Base-by-base conservation (phyloP, 2,113 vertebrate species). In the Rostratula benghalensis region DNA sequence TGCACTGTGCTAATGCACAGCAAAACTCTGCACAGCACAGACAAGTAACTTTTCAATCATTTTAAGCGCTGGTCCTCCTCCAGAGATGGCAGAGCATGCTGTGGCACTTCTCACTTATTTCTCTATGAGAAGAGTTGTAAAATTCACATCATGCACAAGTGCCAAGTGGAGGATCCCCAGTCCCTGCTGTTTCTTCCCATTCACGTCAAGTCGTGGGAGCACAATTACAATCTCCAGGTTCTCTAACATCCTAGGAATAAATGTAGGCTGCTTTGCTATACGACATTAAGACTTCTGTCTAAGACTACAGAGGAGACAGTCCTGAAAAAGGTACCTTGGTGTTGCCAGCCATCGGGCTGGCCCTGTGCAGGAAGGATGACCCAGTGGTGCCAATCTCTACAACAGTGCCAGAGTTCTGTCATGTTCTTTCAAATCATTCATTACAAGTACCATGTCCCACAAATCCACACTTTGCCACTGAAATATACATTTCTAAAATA, bases 341-440 rank as follows among this genome's bases (percentile, higher is more conserved):
- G 65, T n/a, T 11, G 5, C 7, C 30, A 57, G 28, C 8, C 63
- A 9, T 1, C 0, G 3, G 46, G 33, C 35, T 5, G 1, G 31
- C 17, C 51, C 19, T 28, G 20, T 3, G 2, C 21, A 21, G 18
- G 24, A 39, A 19, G 19, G 14, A 33, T 17, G 31, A n/a, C 37
- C 56, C 69, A 63, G 74, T 8, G 39, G 16, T 7, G 37, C 51
- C 59, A 15, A 33, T 11, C 27, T 25, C 41, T 31, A 31, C 57
- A 46, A 2, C 18, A 45, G 16, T 64, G 33, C 13, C 68, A 37
- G 61, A 45, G 35, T 25, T 83, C 3, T 23, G 25, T 15, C 43
- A 6, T 7, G 24, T 1, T 19, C 30, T 48, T 65, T 45, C 28
- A 37, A 54, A 79, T 64, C 13, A 76, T 30, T 68, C 24, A 11